Evolutionary conservation across 2,113 vertebrate genomes (phyloP).

Genomic region (Urocynchramus pylzowi): DNA sequence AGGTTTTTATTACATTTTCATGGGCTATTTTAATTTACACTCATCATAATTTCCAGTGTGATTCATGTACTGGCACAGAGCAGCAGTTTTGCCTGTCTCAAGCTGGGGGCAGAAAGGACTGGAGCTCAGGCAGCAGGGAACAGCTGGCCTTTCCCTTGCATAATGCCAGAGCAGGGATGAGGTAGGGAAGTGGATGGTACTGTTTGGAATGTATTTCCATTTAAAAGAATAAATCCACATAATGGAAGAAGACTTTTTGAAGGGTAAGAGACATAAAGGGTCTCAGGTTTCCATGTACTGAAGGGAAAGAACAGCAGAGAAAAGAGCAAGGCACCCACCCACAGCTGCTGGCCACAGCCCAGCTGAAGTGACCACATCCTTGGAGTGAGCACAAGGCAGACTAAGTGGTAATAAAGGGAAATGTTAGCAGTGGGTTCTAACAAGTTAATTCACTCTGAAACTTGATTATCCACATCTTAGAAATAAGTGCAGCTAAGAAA

Average conservation of each 20-base stretch:
- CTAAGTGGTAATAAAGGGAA: background rate
- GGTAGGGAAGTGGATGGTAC: background rate
- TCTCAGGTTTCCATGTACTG: background rate
- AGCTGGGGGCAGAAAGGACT: background rate
- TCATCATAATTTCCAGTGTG: background rate
- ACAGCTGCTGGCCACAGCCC: background rate
- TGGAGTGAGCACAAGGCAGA: background rate
- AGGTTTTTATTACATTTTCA: background rate
- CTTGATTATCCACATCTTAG: background rate
- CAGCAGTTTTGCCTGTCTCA: background rate
- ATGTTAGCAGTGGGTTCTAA: background rate
- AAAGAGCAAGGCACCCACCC: background rate
- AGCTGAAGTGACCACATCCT: background rate
- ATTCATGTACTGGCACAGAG: background rate
- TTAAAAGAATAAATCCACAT: background rate
- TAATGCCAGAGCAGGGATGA: background rate
- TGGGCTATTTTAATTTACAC: background rate
- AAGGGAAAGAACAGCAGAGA: background rate
- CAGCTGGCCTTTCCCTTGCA: background rate
- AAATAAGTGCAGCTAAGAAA: background rate
- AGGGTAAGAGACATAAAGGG: background rate
- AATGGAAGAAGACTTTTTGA: background rate
- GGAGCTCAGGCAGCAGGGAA: background rate
- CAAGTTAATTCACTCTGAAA: background rate
- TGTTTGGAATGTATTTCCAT: background rate